phyloP scores from a whole-genome alignment of 2,797 vertebrate genomes.

The Anas flavirostris region DNA sequence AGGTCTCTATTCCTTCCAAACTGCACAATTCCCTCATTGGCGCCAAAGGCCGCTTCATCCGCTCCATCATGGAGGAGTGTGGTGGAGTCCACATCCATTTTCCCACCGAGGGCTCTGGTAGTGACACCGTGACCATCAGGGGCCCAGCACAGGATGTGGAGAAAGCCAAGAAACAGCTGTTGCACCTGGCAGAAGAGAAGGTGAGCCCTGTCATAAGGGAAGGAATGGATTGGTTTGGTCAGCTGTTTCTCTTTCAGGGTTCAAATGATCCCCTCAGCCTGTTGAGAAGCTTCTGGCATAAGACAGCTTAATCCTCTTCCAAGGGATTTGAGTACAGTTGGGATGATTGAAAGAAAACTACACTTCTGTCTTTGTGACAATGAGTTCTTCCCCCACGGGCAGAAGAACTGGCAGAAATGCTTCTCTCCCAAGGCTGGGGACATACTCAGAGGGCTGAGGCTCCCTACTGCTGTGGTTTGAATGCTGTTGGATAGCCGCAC shows the following conservation, averaged over 20 bases:
- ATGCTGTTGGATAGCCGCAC: neutral
- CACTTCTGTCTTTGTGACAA: neutral
- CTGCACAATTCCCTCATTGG: conserved; percentile 98
- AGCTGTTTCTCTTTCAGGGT: neutral
- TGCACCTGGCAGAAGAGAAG: conserved; percentile 98
- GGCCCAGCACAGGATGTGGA: conserved; percentile 95
- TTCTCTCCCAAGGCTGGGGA: neutral
- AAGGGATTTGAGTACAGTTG: neutral
- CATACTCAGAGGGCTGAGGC: neutral
- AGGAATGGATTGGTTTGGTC: neutral
- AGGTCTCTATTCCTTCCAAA: conserved; percentile 96
- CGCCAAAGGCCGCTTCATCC: conserved; percentile 96
- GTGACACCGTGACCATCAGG: conserved; percentile 95
- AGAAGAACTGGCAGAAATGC: neutral
- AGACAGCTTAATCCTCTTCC: neutral
- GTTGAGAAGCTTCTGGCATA: neutral
- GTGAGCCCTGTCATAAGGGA: conserved; percentile 66
- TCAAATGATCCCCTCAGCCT: neutral
- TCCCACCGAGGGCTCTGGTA: conserved; percentile 95
- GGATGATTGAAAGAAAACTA: neutral
- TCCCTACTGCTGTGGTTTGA: neutral
- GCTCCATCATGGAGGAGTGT: conserved; percentile 99
- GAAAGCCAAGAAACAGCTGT: conserved; percentile 94
- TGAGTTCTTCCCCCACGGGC: neutral
- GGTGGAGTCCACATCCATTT: conserved; percentile 99